Evolutionary conservation across 1,140 invertebrate genomes (phyloP), one percentile per base, ranked within the genome.

Genomic region (Danaus plexippus): DNA sequence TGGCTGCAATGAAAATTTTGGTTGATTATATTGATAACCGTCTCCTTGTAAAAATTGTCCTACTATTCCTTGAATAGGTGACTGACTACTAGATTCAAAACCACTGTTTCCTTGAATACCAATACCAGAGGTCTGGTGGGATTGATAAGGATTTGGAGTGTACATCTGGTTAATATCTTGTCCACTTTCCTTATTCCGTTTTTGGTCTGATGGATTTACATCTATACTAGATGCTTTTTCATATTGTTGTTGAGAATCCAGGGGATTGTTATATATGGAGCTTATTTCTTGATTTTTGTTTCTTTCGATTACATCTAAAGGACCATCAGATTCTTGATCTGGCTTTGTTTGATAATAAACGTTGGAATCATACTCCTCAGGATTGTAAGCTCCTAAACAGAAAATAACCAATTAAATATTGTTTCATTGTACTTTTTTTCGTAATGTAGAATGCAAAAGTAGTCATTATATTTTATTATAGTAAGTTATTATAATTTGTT

Each of bases 381-480:
- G 77, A 22, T 72, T 64, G 65, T 83, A 83, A 48, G 82, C 82
- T 50, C 82, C 82, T 85, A 52, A 52, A 69, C 75, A 48, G 40
- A 54, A 43, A 32, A 50, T 18, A 7, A 1, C 12, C n/a, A 49
- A 46, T 51, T 43, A 3, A 40, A 40, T 40, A 40, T 48, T n/a
- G 50, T 41, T 42, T 41, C 5, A 6, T 58, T 43, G 11, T 47
- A 11, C 47, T 10, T 32, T 32, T 9, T 15, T 10, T 11, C 12
- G 13, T 10, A 56, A 44, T 15, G 7, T 32, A 8, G 22, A 32
- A 32, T 32, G 7, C 7, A 32, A 32, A 32, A 32, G 4, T 32
- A 6, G 5, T 32, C 4, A 32, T 8, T 32, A 32, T 32, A 4
- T 32, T 15, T 32, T 32, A 5, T 32, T 32, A 32, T 5, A 7